Evolutionary conservation across 1,140 invertebrate genomes (phyloP), one percentile per base, ranked within the genome.

Genomic region (honey bee (Apis mellifera)): DNA sequence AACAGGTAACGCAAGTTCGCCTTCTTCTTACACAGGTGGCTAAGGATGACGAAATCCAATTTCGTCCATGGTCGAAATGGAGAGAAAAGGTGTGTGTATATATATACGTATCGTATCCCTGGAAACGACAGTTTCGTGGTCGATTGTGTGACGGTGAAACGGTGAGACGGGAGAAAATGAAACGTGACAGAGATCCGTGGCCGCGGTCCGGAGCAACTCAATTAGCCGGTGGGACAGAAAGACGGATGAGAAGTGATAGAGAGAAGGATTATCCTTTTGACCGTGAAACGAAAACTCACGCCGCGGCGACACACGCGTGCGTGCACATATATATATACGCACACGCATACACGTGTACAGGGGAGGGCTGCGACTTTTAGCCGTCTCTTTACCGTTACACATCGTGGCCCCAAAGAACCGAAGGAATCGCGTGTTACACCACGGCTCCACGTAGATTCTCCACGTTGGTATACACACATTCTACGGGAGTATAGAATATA

Each of bases 331-430:
- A 57, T 42, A 12, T 26, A 17, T 23, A 17, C 62, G 66, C 62
- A 84, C 75, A 60, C 76, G 75, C n/a, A n/a, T 73, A 15, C 60
- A 17, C 2, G 32, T 42, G 32, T 42, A n/a, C n/a, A 42, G 5
- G 32, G 32, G 32, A 42, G 32, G 32, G 4, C n/a, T 17, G 54
- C 19, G 26, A 72, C 79, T 92, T 90, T 84, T 50, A 82, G 70
- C 55, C 79, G 84, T 89, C 87, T 84, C 85, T 92, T 90, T 93
- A 93, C 93, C 93, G 93, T 93, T 94, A 93, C 86, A 77, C 82
- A 87, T 17, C 55, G 21, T n/a, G 84, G 75, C 78, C 60, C 32
- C 65, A 62, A 42, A 59, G 23, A 26, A 26, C 50, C 19, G 5
- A 1, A 19, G 54, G 55, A 55, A 42, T 42, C 54, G 66, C 50